Base-by-base conservation (phyloP, 2,888 invertebrate genomes). In the Latrodectus elegans region DNA sequence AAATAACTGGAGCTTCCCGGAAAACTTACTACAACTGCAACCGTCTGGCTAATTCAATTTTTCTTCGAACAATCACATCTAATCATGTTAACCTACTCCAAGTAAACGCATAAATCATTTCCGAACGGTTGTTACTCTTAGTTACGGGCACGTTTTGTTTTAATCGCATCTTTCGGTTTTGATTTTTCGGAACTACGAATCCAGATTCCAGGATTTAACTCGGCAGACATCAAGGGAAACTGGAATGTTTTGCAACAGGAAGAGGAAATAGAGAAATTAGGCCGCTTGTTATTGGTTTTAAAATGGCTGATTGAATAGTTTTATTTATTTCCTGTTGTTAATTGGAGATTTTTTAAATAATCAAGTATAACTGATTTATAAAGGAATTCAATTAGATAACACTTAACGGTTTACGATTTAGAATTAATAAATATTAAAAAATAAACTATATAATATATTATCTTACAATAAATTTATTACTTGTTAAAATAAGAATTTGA, bases 51-150 rank as follows among this genome's bases (percentile, higher is more conserved):
- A 86, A 86, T 86, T 86, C 76, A 76, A 86, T 86, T 86, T 86
- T 81, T 81, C 86, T 86, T 81, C 80, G 75, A 86, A 81, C 86
- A 86, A 86, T 86, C 86, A 65, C 81, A 68, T 75, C 60, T 76
- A 76, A 81, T 76, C 71, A 76, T 65, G 38, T 75, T 79, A 76
- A 64, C 70, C 15, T 12, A 15, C n/a, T 60, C 60, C 12, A 60
- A 60, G 60, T 60, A 60, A 60, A n/a, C 12, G 12, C 60, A n/a
- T 60, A 15, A 60, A 60, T 60, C 60, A 60, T n/a, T 60, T 3
- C n/a, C 6, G 60, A 60, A 60, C 14, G 60, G 60, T 60, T 60
- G 60, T 60, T 15, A 60, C 60, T 60, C 12, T 12, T 60, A 60
- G 14, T 60, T 60, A 60, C 12, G n/a, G 12, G 60, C 60, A n/a